Base-by-base conservation (phyloP, 2,888 invertebrate species). In the Drosophila fungiperda region DNA sequence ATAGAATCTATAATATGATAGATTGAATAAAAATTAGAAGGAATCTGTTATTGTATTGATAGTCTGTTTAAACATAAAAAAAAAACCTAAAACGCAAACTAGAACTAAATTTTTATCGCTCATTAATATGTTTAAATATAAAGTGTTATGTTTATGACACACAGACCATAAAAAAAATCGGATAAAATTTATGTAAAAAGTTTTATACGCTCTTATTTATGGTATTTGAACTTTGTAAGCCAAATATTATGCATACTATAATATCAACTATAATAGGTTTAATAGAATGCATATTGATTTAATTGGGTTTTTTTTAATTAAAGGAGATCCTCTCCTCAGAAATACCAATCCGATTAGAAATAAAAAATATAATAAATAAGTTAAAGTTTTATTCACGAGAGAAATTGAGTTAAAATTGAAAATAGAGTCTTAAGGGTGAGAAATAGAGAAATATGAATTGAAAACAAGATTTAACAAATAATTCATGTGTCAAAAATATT, bases 91-190 rank as follows among this genome's bases (percentile, higher is more conserved):
- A 45, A 7, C 42, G 29, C 36, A 48, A 40, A 68, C 42, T 33
- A 20, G 62, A 50, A 55, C 49, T 74, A 74, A 26, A 66, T 49
- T 55, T 52, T 66, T 65, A 5, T 26, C 40, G 11, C 45, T n/a
- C n/a, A 12, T 36, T 38, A 29, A 55, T 53, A n/a, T n/a, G 23
- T 52, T 62, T 68, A 26, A 68, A 42, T 71, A 36, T n/a, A 20
- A 73, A 70, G 55, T 73, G 57, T 73, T 76, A 71, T 76, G 83
- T 84, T 83, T 85, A 85, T 79, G 76, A 61, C 74, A 67, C 53
- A 49, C 59, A 72, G 52, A 42, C 68, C 65, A 73, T 74, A 77
- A 76, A 80, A 81, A 67, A 81, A 68, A 8, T 7, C 12, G 58
- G 49, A 48, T 58, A 48, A 45, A 75, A 82, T 80, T 86, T 78